A percentile compares a stretch with the other conserved stretches of the same genome.
phyloP scores from a whole-genome alignment of 2,888 invertebrate species.

The Anticlea derivata region DNA sequence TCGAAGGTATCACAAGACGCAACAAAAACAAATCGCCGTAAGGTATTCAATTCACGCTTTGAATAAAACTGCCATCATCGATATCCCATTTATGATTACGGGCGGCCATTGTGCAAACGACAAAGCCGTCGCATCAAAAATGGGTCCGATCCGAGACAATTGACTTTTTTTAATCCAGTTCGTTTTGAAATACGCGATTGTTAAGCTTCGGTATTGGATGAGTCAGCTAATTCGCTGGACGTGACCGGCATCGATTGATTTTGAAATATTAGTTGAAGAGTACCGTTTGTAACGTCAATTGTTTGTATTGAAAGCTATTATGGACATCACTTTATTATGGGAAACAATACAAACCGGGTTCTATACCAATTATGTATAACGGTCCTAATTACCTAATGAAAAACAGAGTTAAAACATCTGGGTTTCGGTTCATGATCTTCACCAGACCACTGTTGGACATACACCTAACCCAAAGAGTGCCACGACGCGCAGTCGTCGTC shows the following conservation, averaged over 20 bases:
- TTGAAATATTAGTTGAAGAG: constrained; percentile 1
- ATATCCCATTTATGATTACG: constrained; percentile 33
- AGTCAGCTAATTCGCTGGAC: constrained; percentile 28
- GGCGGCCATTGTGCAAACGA: constrained; percentile 29
- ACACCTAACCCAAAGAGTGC: too few relatives aligned
- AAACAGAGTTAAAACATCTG: background rate
- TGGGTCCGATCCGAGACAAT: constrained; percentile 23
- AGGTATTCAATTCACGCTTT: constrained; percentile 21
- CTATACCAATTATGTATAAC: background rate
- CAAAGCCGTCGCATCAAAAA: constrained; percentile 26
- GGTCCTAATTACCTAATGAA: too few relatives aligned
- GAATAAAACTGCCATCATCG: constrained; percentile 32
- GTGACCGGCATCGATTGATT: constrained; percentile 20
- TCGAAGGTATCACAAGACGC: background rate
- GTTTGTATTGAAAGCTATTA: background rate
- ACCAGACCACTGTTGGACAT: too few relatives aligned
- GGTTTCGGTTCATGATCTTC: too few relatives aligned
- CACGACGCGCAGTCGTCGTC: too few relatives aligned
- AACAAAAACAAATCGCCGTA: constrained; percentile 1
- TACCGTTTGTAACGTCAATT: constrained; percentile 3
- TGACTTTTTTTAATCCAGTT: constrained; percentile 22
- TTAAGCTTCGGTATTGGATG: constrained; percentile 21
- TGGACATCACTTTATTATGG: background rate
- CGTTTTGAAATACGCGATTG: constrained; percentile 20
- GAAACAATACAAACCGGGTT: background rate